Evolutionary conservation across 2,797 vertebrate genomes (phyloP), one percentile per base, ranked within the genome.

Genomic region (Microctenopoma lineatum): DNA sequence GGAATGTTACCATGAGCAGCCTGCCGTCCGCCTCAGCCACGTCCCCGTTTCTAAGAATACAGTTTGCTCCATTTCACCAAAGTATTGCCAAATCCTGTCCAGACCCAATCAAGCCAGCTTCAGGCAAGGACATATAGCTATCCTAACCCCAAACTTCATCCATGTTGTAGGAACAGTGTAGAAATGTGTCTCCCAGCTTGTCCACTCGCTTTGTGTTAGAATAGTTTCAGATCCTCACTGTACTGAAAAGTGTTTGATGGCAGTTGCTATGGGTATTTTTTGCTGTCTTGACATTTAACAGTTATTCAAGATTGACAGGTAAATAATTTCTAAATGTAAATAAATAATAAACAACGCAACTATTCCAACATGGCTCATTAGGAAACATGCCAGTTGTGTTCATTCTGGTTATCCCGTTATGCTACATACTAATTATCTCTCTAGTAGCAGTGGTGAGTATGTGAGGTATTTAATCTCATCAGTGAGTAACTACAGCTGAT

Each of bases 51-150:
- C 27, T 87, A 73, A 80, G 65, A 75, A 16, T 66, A 53, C 85
- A 80, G 56, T 15, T 44, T 16, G 84, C 84, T 76, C 67, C 47
- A 54, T 92, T 92, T 83, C 90, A 92, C 85, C 88, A 87, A 34
- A 91, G 86, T 76, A 55, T 75, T 81, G 77, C 77, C 86, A 89
- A 75, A 84, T 66, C 82, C 77, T 82, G 80, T 70, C 85, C 83
- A 27, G 83, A 86, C 34, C 71, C 85, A 74, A 87, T 84, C 84
- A 86, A 90, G 77, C 80, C 86, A 52, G 0, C 69, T 46, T 65
- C 89, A 93, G 91, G 90, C 91, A 92, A 93, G 91, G 62, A 80
- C 61, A 54, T 36, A 41, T 73, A 21, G 42, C 8, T 34, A 38
- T 38, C 26, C 3, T 39, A 59, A 58, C 62, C 25, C 11, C 47